These are phyloP conservation scores for Busseola fusca DNA, from an alignment of 2,888 invertebrate species.

Conservation along the genomic window DNA sequence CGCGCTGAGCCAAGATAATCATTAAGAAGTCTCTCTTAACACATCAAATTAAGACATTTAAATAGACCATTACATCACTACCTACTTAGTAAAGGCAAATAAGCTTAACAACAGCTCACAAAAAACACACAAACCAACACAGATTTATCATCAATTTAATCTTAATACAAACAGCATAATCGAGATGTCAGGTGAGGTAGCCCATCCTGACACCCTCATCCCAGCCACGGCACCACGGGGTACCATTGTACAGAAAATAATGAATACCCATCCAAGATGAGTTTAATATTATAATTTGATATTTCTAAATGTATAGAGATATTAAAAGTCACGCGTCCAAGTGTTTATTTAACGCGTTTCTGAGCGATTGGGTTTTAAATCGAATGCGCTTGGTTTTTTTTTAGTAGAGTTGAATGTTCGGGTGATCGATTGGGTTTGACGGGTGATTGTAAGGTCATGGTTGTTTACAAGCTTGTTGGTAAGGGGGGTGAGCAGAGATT, in stretches of 20 bases:
- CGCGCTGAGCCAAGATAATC: neutral
- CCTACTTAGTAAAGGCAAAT: conserved; percentile 41
- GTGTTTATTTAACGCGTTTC: conserved; percentile 87
- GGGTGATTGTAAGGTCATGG: conserved; percentile 46
- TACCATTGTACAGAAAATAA: conserved; percentile 84
- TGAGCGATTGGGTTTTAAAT: conserved; percentile 78
- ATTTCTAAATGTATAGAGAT: conserved; percentile 88
- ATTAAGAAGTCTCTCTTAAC: neutral
- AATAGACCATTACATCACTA: conserved; percentile 40
- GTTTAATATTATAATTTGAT: conserved; percentile 89
- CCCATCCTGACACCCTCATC: conserved; percentile 58
- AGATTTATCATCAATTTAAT: conserved; percentile 66
- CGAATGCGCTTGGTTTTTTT: conserved; percentile 63
- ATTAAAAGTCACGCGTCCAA: conserved; percentile 86
- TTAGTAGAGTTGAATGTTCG: conserved; percentile 59
- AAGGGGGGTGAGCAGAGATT: conserved; percentile 9
- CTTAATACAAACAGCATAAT: conserved; percentile 64
- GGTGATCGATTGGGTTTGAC: conserved; percentile 60
- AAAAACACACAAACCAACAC: conserved; percentile 57
- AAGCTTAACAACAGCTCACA: conserved; percentile 44
- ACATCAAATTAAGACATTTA: conserved; percentile 24
- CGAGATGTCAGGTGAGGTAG: conserved; percentile 62
- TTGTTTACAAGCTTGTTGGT: conserved; percentile 32
- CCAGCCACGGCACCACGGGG: conserved; percentile 74
- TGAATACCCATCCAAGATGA: conserved; percentile 80